A percentile compares a stretch with the other conserved stretches of the same genome.
phyloP scores from a whole-genome alignment of 2,888 invertebrate genomes.

The Acanthosepion pharaonis region DNA sequence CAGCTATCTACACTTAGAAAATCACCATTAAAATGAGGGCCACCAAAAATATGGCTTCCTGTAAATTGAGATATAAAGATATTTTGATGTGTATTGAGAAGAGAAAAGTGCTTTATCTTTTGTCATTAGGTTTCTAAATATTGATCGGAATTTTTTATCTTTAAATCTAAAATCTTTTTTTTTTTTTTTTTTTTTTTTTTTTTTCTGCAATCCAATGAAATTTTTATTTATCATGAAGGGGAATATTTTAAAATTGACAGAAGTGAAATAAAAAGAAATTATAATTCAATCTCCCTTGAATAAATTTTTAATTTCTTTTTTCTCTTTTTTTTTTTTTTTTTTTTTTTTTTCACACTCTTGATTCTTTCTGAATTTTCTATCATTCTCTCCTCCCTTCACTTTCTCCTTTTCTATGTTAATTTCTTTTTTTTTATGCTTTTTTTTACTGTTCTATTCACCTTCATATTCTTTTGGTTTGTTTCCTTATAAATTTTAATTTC shows the following conservation, averaged over 20 bases:
- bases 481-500: conserved; percentile 2
- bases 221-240: neutral
- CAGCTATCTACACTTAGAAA: too few species aligned
- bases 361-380: neutral
- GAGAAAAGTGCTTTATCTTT: neutral
- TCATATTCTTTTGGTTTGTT: neutral
- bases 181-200: too few species aligned
- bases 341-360: neutral
- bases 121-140: neutral
- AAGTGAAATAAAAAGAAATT: too few species aligned
- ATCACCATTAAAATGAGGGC: too few species aligned
- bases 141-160: neutral
- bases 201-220: too few species aligned
- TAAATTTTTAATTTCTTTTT: neutral
- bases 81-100: neutral
- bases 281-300: neutral
- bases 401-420: too few species aligned
- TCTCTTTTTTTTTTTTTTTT: neutral
- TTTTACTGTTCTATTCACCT: neutral
- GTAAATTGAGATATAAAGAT: too few species aligned
- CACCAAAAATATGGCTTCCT: too few species aligned
- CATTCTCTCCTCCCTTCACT: neutral
- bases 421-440: too few species aligned
- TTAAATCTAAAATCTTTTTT: neutral
- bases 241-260: neutral